These are phyloP conservation scores for Caenorhabditis briggsae DNA, from an alignment of 1,140 invertebrate genomes.

Conservation along the genomic window DNA sequence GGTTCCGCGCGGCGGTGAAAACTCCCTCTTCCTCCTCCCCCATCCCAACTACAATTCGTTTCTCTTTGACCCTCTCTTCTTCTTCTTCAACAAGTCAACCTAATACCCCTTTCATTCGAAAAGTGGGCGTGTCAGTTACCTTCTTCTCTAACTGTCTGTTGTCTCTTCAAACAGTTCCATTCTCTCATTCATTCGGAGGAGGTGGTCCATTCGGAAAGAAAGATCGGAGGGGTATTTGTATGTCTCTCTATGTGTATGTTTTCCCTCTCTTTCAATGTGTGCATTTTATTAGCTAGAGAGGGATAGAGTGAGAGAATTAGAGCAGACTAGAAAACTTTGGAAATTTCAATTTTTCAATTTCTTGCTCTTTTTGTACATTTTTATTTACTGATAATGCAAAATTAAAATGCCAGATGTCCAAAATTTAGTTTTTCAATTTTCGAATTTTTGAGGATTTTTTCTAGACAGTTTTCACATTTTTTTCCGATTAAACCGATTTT, in stretches of 20 bases:
- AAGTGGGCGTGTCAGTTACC: conserved; percentile 31
- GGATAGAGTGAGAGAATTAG: background rate
- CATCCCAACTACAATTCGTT: background rate
- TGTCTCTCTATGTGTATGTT: background rate
- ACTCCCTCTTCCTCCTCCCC: background rate
- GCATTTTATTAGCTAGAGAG: background rate
- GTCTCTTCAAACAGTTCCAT: background rate
- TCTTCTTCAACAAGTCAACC: conserved; percentile 34
- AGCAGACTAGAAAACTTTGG: background rate
- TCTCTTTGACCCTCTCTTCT: background rate
- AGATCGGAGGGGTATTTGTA: background rate
- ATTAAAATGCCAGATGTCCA: no score
- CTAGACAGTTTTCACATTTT: no score
- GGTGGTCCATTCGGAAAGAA: conserved; percentile 3
- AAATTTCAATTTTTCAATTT: no score
- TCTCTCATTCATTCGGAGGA: background rate
- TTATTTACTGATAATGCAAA: no score
- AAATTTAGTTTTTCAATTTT: no score
- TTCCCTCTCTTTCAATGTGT: background rate
- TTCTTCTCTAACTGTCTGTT: conserved; percentile 1
- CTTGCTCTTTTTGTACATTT: no score
- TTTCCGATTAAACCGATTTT: no score
- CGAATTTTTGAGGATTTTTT: no score
- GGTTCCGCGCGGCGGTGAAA: background rate
- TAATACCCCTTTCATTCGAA: conserved; percentile 12